phyloP scores from a whole-genome alignment of 1,140 invertebrate species.

The Cydia amplana region DNA sequence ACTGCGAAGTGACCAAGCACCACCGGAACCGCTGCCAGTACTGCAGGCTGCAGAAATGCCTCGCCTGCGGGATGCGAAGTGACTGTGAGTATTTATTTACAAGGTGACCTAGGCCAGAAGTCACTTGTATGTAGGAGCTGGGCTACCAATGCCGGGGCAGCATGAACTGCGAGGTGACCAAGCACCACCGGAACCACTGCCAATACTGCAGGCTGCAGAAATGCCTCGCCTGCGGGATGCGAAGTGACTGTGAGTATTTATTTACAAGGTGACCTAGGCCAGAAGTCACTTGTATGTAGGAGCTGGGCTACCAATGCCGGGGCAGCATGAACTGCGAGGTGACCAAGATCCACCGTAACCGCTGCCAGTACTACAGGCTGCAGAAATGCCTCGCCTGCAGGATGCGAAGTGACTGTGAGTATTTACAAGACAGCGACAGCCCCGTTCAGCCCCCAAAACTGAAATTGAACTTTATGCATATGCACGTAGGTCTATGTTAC shows the following conservation, averaged over 20 bases:
- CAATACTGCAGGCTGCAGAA: too few species aligned
- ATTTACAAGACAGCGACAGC: too few species aligned
- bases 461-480: too few species aligned
- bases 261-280: background rate
- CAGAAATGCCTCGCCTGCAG: too few species aligned
- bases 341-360: too few species aligned
- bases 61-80: constrained; percentile 81
- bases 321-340: background rate
- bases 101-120: background rate
- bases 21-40: too few species aligned
- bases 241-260: constrained; percentile 98
- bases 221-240: constrained; percentile 37
- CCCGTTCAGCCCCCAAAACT: too few species aligned
- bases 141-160: constrained; percentile 80
- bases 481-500: too few species aligned
- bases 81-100: constrained; percentile 92
- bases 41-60: too few species aligned
- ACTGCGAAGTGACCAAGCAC: background rate
- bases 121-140: constrained; percentile 83
- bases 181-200: too few species aligned
- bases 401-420: constrained; percentile 96
- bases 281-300: constrained; percentile 72
- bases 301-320: constrained; percentile 88
- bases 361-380: too few species aligned
- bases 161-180: background rate